phyloP scores from a whole-genome alignment of 53 echinoderm and acorn worm genomes.

The Stichopus horrens region DNA sequence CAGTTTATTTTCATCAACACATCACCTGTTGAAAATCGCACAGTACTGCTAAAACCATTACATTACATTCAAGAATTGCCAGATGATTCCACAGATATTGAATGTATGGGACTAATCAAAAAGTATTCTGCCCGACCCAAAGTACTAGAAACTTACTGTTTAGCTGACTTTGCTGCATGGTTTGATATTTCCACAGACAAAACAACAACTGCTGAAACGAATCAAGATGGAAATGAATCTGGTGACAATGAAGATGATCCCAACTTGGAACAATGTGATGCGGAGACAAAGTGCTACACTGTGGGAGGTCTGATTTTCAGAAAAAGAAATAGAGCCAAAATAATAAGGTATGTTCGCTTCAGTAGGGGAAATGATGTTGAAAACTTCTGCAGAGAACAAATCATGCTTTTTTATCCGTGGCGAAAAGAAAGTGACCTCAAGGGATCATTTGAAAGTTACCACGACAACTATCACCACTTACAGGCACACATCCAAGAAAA shows the following conservation, averaged over 20 bases:
- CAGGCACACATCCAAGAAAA: slow-evolving; percentile 5
- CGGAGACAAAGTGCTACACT: background rate
- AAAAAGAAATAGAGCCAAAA: slow-evolving; percentile 36
- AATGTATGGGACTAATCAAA: background rate
- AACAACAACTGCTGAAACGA: slow-evolving; percentile 25
- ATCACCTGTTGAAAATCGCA: slow-evolving; percentile 47
- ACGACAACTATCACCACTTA: background rate
- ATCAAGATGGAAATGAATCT: slow-evolving; percentile 27
- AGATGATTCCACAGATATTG: slow-evolving; percentile 47
- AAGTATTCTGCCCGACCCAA: slow-evolving; percentile 42
- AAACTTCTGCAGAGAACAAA: slow-evolving; percentile 13
- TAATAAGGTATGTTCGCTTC: slow-evolving; percentile 54
- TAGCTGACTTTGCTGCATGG: slow-evolving; percentile 46
- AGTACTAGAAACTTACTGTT: slow-evolving; percentile 38
- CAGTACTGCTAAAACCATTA: slow-evolving; percentile 40
- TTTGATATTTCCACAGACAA: slow-evolving; percentile 35
- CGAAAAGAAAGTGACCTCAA: background rate
- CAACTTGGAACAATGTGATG: background rate
- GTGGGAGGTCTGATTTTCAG: background rate
- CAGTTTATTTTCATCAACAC: slow-evolving; percentile 48
- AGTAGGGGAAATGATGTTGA: slow-evolving; percentile 18
- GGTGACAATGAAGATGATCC: background rate
- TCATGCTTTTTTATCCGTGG: slow-evolving; percentile 45
- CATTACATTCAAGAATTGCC: slow-evolving; percentile 25
- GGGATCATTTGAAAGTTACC: slow-evolving; percentile 33